A percentile compares a stretch with the other conserved stretches of the same genome.
Conservation (phyloP, 1,140 invertebrate species). For the Drosophila malerkotliana region DNA sequence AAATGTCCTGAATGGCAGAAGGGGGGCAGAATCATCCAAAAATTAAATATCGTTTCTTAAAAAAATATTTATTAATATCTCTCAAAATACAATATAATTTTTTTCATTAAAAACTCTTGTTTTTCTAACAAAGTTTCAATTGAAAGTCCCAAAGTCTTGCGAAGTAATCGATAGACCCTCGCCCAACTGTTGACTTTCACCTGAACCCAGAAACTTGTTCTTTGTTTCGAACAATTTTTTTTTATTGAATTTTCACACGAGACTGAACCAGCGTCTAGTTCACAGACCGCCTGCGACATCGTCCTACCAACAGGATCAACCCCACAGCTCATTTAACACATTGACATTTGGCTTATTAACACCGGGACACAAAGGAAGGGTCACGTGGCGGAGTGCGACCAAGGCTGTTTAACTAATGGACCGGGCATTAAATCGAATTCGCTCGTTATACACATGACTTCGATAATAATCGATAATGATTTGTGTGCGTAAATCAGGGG, state of each 20-base stretch:
- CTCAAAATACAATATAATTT: not conserved
- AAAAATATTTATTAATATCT: not conserved
- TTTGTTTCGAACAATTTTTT: conserved; percentile 32
- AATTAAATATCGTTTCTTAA: not conserved
- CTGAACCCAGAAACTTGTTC: conserved; percentile 18
- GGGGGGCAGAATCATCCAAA: not conserved
- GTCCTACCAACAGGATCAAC: not conserved
- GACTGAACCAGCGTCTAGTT: conserved; percentile 34
- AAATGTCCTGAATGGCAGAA: conserved; percentile 18
- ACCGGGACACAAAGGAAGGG: conserved; percentile 18
- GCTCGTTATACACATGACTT: conserved; percentile 63
- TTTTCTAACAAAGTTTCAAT: not conserved
- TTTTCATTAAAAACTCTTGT: not conserved
- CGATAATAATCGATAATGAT: conserved; percentile 62
- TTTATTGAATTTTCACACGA: conserved; percentile 69
- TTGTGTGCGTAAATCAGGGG: conserved; percentile 40
- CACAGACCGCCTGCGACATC: conserved; percentile 1
- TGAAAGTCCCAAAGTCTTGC: not conserved
- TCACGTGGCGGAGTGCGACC: conserved; percentile 5
- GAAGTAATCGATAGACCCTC: conserved; percentile 19
- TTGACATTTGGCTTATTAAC: conserved; percentile 67
- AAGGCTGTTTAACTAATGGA: conserved; percentile 64
- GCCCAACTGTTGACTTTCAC: conserved; percentile 59
- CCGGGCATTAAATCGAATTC: conserved; percentile 66
- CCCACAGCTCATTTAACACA: conserved; percentile 57